These are phyloP conservation scores for Plebejus melissa DNA, from an alignment of 2,888 invertebrate genomes.

Conservation along the genomic window DNA sequence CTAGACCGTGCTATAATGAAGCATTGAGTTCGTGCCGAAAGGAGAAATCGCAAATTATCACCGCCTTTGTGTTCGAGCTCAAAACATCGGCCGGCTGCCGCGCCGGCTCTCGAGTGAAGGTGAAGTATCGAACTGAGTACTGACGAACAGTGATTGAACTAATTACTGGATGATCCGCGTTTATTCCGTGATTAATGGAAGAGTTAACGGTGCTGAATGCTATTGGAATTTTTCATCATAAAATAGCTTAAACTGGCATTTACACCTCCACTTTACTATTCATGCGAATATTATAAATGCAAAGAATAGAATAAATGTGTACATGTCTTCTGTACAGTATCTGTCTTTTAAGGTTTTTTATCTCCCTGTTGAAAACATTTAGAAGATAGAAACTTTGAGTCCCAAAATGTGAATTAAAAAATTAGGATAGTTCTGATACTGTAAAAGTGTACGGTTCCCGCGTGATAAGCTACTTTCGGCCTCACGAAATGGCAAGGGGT, in stretches of 20 bases:
- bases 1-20: not conserved
- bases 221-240: not conserved
- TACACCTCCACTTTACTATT: too few species aligned
- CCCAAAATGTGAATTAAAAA: too few species aligned
- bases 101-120: not conserved
- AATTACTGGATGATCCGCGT: not conserved
- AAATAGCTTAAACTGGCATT: not conserved
- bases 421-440: too few species aligned
- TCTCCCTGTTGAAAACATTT: too few species aligned
- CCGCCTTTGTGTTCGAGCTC: conserved; percentile 16
- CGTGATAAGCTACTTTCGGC: too few species aligned
- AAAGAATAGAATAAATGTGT: too few species aligned
- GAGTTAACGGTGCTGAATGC: not conserved
- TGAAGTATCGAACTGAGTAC: not conserved
- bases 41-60: conserved; percentile 26
- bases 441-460: too few species aligned
- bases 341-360: too few species aligned
- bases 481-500: too few species aligned
- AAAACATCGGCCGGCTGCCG: not conserved
- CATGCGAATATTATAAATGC: too few species aligned
- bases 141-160: not conserved
- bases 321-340: too few species aligned
- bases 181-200: not conserved
- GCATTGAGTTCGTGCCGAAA: conserved; percentile 20
- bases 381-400: too few species aligned